Conservation (phyloP, 1,140 invertebrate species). For the Globodera rostochiensis region DNA sequence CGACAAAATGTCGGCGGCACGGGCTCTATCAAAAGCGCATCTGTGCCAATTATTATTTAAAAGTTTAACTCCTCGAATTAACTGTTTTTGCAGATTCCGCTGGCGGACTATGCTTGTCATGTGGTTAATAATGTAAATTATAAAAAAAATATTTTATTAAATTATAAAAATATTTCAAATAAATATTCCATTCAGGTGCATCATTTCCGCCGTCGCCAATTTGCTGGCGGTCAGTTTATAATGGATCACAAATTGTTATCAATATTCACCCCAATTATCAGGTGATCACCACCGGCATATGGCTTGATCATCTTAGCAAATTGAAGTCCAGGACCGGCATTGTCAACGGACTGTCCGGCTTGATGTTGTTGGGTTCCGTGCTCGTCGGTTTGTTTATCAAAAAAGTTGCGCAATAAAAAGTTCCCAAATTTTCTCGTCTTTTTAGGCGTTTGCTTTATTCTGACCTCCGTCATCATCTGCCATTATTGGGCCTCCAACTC, state of each 20-base stretch:
- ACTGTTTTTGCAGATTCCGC: slow-evolving; percentile 47
- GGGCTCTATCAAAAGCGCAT: too few species aligned
- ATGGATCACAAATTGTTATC: neutral
- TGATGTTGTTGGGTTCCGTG: slow-evolving; percentile 62
- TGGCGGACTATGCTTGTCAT: slow-evolving; percentile 63
- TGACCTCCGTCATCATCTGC: slow-evolving; percentile 62
- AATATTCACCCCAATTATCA: neutral
- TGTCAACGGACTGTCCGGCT: slow-evolving; percentile 59
- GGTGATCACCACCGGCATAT: slow-evolving; percentile 62
- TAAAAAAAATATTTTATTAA: neutral
- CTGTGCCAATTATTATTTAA: too few species aligned
- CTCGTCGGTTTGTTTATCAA: slow-evolving; percentile 48
- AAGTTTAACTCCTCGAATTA: too few species aligned
- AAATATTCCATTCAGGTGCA: slow-evolving; percentile 45
- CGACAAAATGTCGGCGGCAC: too few species aligned
- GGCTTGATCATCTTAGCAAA: slow-evolving; percentile 61
- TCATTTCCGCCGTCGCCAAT: slow-evolving; percentile 65
- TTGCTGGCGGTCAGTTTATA: slow-evolving; percentile 47
- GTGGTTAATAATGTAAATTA: slow-evolving; percentile 54
- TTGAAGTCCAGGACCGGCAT: slow-evolving; percentile 61
- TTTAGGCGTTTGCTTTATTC: slow-evolving; percentile 61
- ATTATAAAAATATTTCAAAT: slow-evolving; percentile 11
- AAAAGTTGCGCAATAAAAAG: neutral
- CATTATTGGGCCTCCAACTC: slow-evolving; percentile 65
- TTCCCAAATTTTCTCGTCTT: neutral